Evolutionary conservation across 1,140 invertebrate species (phyloP), one percentile per base, ranked within the genome.

Genomic region (Zaprionus nigranus): DNA sequence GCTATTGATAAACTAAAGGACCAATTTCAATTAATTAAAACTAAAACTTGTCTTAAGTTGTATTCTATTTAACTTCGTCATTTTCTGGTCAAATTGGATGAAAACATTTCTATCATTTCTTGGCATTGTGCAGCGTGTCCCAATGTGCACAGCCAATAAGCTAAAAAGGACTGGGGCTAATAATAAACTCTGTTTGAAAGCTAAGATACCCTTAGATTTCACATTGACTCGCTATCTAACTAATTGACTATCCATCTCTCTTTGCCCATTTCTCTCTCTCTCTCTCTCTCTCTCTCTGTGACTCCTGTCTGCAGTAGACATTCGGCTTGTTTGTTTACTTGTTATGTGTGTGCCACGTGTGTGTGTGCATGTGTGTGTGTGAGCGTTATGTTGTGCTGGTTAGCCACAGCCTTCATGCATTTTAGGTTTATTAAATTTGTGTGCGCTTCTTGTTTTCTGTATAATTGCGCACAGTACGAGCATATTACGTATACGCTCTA

Each of bases 391-490:
- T 46, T 57, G 40, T 30, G 36, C 51, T 78, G 70, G 46, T 67
- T 69, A 69, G 60, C 65, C 58, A 36, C 81, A 64, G 68, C 38
- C 60, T 63, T 63, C 36, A 64, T 65, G 56, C 54, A 60, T 60
- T 77, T 77, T 72, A 57, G 68, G 67, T 77, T 72, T 72, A 86
- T 86, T 85, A 72, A 88, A 81, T 88, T 86, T 78, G 79, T 73
- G 61, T 73, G 69, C 63, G 40, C 70, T 73, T 56, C 62, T 65
- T 40, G 62, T 77, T 73, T 77, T 61, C 58, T 43, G 61, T 72
- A 65, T 76, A 76, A 76, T 76, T 76, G 74, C 22, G 43, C 69
- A 61, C 24, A 61, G 69, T n/a, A 24, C 46, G 11, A 20, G 20
- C 20, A 51, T 62, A 76, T 72, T 72, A 65, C 54, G 74, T 60